These are phyloP conservation scores for Brachirus orientalis DNA, from an alignment of 2,113 vertebrate species.

Conservation along the genomic window DNA sequence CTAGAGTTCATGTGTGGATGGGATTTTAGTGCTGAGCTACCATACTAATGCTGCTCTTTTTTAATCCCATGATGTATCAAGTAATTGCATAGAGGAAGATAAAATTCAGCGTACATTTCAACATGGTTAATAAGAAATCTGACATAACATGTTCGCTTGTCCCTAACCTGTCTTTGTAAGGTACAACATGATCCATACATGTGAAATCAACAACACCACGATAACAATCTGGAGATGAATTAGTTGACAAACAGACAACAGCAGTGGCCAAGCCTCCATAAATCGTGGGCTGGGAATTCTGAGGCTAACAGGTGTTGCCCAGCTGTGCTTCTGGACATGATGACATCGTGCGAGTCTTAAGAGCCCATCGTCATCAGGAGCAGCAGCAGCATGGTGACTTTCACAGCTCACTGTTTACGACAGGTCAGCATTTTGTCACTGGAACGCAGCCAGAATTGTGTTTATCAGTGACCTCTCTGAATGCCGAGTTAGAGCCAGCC, in stretches of 20 bases:
- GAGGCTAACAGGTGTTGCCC: conserved; percentile 69
- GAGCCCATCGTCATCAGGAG: conserved; percentile 69
- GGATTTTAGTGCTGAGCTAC: background rate
- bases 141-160: background rate
- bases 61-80: conserved; percentile 2
- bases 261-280: conserved; percentile 43
- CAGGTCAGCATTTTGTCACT: conserved; percentile 72
- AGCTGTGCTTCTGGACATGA: conserved; percentile 72
- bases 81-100: conserved; percentile 4
- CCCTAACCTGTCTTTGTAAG: conserved; percentile 4
- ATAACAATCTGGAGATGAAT: conserved; percentile 40
- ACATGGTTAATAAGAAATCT: background rate
- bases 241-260: conserved; percentile 28
- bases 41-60: conserved; percentile 11
- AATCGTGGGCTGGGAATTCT: conserved; percentile 56
- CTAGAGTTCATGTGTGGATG: no score
- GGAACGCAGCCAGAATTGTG: conserved; percentile 56
- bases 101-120: conserved; percentile 9
- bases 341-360: conserved; percentile 66
- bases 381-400: conserved; percentile 55
- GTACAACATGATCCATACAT: conserved; percentile 8
- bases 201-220: background rate
- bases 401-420: conserved; percentile 75
- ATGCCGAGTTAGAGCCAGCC: conserved; percentile 26
- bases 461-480: conserved; percentile 47